A percentile compares a stretch with the other conserved stretches of the same genome.
These are phyloP conservation scores for Diplodus puntazzo DNA, from an alignment of 2,797 vertebrate genomes.

Conservation along the genomic window DNA sequence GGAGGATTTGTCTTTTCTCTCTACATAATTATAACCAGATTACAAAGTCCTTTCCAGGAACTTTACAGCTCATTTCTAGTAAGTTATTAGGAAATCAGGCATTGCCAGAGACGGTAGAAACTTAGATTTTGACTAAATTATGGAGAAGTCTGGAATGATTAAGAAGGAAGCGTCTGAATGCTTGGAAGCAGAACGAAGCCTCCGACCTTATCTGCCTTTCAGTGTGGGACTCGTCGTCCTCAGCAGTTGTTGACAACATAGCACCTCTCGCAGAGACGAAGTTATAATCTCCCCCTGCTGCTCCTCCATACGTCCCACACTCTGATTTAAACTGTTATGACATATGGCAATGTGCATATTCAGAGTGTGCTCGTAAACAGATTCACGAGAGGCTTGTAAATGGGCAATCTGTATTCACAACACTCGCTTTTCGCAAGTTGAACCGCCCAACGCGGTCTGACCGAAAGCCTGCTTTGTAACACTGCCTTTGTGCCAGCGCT, in stretches of 20 bases:
- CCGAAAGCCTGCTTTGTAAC: slow-evolving; percentile 39
- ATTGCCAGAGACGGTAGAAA: slow-evolving; percentile 27
- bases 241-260: slow-evolving; percentile 38
- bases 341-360: slow-evolving; percentile 66
- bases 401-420: slow-evolving; percentile 53
- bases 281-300: slow-evolving; percentile 55
- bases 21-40: neutral
- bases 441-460: slow-evolving; percentile 39
- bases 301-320: slow-evolving; percentile 45
- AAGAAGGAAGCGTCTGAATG: slow-evolving; percentile 19
- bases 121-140: slow-evolving; percentile 33
- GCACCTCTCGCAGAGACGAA: slow-evolving; percentile 42
- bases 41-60: neutral
- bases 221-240: slow-evolving; percentile 33
- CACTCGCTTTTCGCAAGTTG: slow-evolving; percentile 42
- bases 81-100: slow-evolving; percentile 12
- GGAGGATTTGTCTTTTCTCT: neutral
- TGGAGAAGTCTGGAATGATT: slow-evolving; percentile 23
- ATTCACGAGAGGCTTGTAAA: slow-evolving; percentile 41
- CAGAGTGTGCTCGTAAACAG: slow-evolving; percentile 43
- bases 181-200: slow-evolving; percentile 14
- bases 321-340: slow-evolving; percentile 48
- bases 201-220: slow-evolving; percentile 46
- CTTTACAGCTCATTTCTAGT: neutral
- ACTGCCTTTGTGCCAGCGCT: neutral